Base-by-base conservation (phyloP, 2,888 invertebrate species). In the Ichneumoninae sp. region DNA sequence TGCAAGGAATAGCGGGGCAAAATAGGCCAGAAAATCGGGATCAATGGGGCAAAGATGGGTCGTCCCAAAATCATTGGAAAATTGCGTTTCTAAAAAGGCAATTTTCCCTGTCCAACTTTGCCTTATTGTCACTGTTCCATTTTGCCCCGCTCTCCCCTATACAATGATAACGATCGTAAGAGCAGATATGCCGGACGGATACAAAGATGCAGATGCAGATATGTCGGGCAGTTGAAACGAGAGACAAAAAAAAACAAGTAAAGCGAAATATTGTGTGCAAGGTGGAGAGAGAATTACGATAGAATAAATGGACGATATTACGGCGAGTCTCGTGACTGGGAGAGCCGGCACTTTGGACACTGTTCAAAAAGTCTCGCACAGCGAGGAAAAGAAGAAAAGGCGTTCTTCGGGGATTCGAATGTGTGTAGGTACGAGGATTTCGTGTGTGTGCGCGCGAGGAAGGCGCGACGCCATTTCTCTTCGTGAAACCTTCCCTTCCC, bases 401-500 rank as follows among this genome's bases (percentile, higher is more conserved):
- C 68, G 60, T 72, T 62, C 72, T 74, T 54, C 57, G 50, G 57
- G 77, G 40, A 71, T 71, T 44, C 33, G 54, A 30, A 54, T 71
- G 44, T 60, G 30, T 71, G 13, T 52, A 33, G 60, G n/a, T 76
- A 47, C 66, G 52, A 72, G 71, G 44, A 26, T 72, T 47, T 30
- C 50, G 26, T 47, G 19, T 44, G 60, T 26, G 33, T 68, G 62
- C 30, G 40, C 47, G 57, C 16, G 54, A 44, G 60, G n/a, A 68
- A 74, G 47, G 10, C 72, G 68, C 78, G 72, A 78, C 81, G 77
- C 86, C 86, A 88, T 89, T 90, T 88, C 88, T 90, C 90, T 88
- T 88, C 80, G 80, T 77, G 87, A 86, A 88, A 90, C 87, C 88
- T 87, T 75, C 87, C 86, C 86, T 87, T 85, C 85, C 60, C n/a